Evolutionary conservation across 2,797 vertebrate species (phyloP), one percentile per base, ranked within the genome.

Genomic region (Graptemys geographica): DNA sequence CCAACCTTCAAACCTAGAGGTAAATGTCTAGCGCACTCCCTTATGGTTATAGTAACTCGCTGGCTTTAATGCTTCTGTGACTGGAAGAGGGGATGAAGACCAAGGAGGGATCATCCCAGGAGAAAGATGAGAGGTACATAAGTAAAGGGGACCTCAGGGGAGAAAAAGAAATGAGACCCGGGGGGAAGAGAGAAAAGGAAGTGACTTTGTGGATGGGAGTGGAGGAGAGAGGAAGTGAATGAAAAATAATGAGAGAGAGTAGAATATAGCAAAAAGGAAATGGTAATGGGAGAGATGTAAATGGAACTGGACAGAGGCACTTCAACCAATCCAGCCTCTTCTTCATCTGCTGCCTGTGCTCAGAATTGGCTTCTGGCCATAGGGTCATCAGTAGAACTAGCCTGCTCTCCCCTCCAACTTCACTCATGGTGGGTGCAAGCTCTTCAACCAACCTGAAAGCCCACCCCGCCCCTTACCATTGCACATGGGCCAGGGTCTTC

Each of bases 11-110:
- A 76, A 31, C 37, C 80, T 6, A 37, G 8, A 79, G 37, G 9
- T 82, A 56, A 44, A 41, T 56, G 4, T 49, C 59, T 82, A 57
- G 79, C 47, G 19, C 10, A 72, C 19, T 41, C 10, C 18, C 4
- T 23, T 85, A 18, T 21, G 81, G 55, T 86, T 12, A 5, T 86
- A 51, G 76, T 81, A 92, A 81, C 3, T 23, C 21, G 27, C 52
- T 65, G 74, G 53, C 55, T 6, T 23, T 56, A 84, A 65, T 37
- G 44, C 6, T 84, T 84, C 84, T 87, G 16, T 10, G 82, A 57
- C 33, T 82, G 55, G 74, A 57, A 91, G 82, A 93, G 95, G 15
- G 33, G 88, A 91, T 57, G 9, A 91, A 93, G 94, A 92, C 79
- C 56, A 84, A 49, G 81, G 4, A 65, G 6, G 13, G 33, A 93